These are phyloP conservation scores for Kryptopterus vitreolus DNA, from an alignment of 2,797 vertebrate genomes.

Conservation along the genomic window DNA sequence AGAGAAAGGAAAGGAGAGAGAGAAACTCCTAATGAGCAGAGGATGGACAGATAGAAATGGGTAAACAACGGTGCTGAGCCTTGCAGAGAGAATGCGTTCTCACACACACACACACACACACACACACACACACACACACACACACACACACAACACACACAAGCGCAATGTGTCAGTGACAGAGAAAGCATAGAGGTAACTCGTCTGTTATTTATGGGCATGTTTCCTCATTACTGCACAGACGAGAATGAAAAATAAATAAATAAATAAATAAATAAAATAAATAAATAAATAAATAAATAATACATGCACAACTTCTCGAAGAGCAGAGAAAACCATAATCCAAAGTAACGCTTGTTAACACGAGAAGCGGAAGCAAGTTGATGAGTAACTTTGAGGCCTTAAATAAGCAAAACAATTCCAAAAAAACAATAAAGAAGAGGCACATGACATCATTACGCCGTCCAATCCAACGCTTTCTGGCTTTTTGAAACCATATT, in stretches of 20 bases:
- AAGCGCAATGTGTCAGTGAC: slow-evolving; percentile 32
- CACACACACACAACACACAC: slow-evolving; percentile 44
- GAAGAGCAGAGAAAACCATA: background rate
- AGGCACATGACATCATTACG: slow-evolving; percentile 24
- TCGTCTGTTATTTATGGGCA: slow-evolving; percentile 27
- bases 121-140: slow-evolving; percentile 16
- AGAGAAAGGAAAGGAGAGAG: slow-evolving; percentile 26
- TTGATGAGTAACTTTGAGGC: background rate
- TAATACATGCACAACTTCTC: slow-evolving; percentile 28
- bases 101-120: slow-evolving; percentile 31
- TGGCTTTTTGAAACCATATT: slow-evolving; percentile 2
- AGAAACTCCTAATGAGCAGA: slow-evolving; percentile 45
- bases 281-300: too few species aligned
- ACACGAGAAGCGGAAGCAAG: slow-evolving; percentile 3
- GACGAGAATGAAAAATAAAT: slow-evolving; percentile 38
- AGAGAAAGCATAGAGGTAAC: slow-evolving; percentile 48
- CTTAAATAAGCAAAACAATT: too few species aligned
- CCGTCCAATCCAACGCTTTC: slow-evolving; percentile 9
- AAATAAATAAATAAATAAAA: slow-evolving; percentile 43
- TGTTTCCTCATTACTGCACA: slow-evolving; percentile 44
- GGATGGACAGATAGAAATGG: slow-evolving; percentile 57
- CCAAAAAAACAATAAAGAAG: too few species aligned
- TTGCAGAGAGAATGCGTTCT: slow-evolving; percentile 48
- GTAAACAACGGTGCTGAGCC: slow-evolving; percentile 47
- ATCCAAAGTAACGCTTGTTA: slow-evolving; percentile 30